These are phyloP conservation scores for Phlogophora meticulosa DNA, from an alignment of 2,888 invertebrate genomes.

Conservation along the genomic window DNA sequence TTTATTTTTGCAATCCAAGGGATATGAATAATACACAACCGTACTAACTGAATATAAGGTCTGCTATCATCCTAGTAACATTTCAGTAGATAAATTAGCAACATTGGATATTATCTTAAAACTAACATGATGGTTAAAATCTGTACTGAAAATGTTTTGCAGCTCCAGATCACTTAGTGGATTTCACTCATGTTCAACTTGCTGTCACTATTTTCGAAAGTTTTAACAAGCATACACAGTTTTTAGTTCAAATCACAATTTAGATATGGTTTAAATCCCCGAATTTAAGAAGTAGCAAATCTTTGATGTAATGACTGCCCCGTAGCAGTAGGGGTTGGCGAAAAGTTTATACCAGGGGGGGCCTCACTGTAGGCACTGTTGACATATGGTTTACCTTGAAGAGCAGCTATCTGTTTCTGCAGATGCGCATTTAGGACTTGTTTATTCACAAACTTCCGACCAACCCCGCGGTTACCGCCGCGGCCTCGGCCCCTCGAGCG, in stretches of 20 bases:
- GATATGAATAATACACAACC: constrained; percentile 4
- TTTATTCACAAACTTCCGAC: constrained; percentile 84
- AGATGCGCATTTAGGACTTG: constrained; percentile 84
- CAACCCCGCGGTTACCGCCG: constrained; percentile 80
- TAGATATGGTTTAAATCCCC: constrained; percentile 8
- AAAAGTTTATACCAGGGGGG: constrained; percentile 79
- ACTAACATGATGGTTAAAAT: constrained; percentile 31
- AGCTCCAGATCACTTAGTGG: constrained; percentile 15
- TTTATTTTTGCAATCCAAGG: constrained; percentile 17
- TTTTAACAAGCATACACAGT: constrained; percentile 21
- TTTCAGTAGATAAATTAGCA: constrained; percentile 2
- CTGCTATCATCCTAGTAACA: constrained; percentile 7
- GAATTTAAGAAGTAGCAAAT: constrained; percentile 80
- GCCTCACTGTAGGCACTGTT: constrained; percentile 63
- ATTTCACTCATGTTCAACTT: constrained; percentile 23
- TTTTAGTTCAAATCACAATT: constrained; percentile 55
- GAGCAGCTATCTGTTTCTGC: constrained; percentile 87
- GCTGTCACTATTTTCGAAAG: constrained; percentile 21
- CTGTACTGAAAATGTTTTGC: constrained; percentile 7
- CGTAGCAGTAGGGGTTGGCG: constrained; percentile 85
- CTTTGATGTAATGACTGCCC: constrained; percentile 86
- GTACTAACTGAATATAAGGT: background rate
- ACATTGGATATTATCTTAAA: constrained; percentile 17
- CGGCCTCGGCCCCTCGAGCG: constrained; percentile 81
- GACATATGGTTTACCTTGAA: constrained; percentile 83